phyloP scores from a whole-genome alignment of 2,797 vertebrate genomes.

The Mus caroli region DNA sequence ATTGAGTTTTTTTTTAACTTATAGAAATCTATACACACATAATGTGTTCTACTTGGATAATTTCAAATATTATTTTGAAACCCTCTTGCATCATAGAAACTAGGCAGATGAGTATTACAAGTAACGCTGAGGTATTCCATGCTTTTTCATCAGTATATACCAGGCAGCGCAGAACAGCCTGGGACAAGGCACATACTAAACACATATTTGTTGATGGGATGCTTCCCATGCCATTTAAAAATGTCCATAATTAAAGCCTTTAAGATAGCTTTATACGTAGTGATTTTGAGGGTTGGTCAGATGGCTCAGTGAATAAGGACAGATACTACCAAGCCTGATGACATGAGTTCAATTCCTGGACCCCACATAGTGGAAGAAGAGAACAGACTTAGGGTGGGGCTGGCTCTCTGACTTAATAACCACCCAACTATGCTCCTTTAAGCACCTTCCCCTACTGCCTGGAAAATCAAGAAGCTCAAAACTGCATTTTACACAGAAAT shows the following conservation, averaged over 20 bases:
- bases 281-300: neutral
- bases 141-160: neutral
- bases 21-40: neutral
- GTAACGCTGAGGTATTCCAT: neutral
- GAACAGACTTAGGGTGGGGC: neutral
- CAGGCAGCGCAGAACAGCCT: neutral
- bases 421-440: neutral
- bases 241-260: conserved; percentile 40
- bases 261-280: conserved; percentile 10
- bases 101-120: neutral
- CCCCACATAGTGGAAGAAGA: neutral
- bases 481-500: conserved; percentile 3
- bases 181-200: neutral
- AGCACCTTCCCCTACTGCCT: neutral
- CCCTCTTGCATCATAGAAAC: neutral
- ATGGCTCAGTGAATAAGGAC: neutral
- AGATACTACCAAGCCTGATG: neutral
- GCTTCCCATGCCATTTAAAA: conserved; percentile 30
- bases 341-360: neutral
- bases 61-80: conserved; percentile 6
- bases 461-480: conserved; percentile 55
- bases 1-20: neutral
- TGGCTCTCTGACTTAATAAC: neutral
- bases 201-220: neutral
- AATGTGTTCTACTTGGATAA: neutral